Evolutionary conservation across 1,140 invertebrate genomes (phyloP).

Genomic region (Neelides sp.): DNA sequence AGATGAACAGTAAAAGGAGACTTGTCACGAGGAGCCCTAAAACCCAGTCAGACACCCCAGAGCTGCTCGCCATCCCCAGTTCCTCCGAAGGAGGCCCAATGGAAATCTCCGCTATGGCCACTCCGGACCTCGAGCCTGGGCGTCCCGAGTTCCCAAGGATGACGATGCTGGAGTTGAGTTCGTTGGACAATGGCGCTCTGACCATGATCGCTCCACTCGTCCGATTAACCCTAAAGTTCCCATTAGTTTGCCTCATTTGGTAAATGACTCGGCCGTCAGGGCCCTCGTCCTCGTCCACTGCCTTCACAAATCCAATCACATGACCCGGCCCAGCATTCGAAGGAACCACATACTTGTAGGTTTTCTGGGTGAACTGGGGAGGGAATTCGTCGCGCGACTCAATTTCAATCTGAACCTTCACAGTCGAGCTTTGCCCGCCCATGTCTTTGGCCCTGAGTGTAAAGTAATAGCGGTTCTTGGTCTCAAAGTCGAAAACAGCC

Average conservation of each 20-base stretch:
- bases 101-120: slow-evolving; percentile 69
- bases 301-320: slow-evolving; percentile 70
- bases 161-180: slow-evolving; percentile 56
- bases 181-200: slow-evolving; percentile 54
- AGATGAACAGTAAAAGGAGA: slow-evolving; percentile 63
- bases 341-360: slow-evolving; percentile 68
- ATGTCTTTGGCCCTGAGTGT: slow-evolving; percentile 66
- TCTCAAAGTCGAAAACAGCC: slow-evolving; percentile 75
- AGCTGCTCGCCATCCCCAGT: slow-evolving; percentile 42
- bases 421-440: slow-evolving; percentile 60
- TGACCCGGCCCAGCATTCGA: slow-evolving; percentile 56
- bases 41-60: slow-evolving; percentile 69
- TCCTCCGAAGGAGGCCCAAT: slow-evolving; percentile 50
- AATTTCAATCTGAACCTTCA: slow-evolving; percentile 70
- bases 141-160: slow-evolving; percentile 75
- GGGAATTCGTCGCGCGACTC: slow-evolving; percentile 84
- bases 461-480: slow-evolving; percentile 67
- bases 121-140: slow-evolving; percentile 68
- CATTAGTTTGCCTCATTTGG: slow-evolving; percentile 64
- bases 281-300: slow-evolving; percentile 79
- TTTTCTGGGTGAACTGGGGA: slow-evolving; percentile 74
- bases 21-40: slow-evolving; percentile 69
- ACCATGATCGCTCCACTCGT: slow-evolving; percentile 76
- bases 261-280: slow-evolving; percentile 83
- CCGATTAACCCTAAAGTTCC: slow-evolving; percentile 79